phyloP scores from a whole-genome alignment of 2,888 invertebrate species.

The Cistogaster globosa region DNA sequence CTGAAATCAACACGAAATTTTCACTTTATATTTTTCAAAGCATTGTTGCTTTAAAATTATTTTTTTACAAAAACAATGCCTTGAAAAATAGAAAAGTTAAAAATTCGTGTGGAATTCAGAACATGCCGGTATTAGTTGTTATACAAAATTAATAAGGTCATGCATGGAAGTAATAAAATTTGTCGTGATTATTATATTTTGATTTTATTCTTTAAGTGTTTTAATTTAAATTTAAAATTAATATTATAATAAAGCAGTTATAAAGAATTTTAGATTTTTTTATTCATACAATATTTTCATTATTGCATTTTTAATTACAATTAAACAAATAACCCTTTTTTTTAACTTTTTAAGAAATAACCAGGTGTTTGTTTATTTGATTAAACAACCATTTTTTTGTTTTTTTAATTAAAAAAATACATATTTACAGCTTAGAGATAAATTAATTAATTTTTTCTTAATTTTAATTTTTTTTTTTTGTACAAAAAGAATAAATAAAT shows the following conservation, averaged over 20 bases:
- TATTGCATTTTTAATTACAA: conserved; percentile 52
- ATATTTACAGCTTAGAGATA: conserved; percentile 48
- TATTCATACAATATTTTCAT: conserved; percentile 23
- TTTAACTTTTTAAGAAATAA: conserved; percentile 43
- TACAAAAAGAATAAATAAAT: conserved; percentile 11
- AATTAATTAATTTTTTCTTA: background rate
- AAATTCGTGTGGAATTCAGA: too few species aligned
- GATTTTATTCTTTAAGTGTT: background rate
- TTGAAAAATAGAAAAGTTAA: too few species aligned
- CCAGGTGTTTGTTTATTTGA: conserved; percentile 33
- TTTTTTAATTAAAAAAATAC: conserved; percentile 40
- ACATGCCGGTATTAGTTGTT: too few species aligned
- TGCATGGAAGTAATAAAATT: too few species aligned
- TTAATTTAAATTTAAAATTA: conserved; percentile 41
- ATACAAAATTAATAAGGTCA: too few species aligned
- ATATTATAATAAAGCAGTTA: conserved; percentile 58
- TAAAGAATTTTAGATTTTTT: conserved; percentile 38
- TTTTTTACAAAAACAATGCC: too few species aligned
- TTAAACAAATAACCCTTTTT: conserved; percentile 66
- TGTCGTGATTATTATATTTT: too few species aligned
- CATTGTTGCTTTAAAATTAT: too few species aligned
- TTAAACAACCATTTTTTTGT: conserved; percentile 64
- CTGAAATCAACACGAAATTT: too few species aligned
- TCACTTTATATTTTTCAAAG: too few species aligned
- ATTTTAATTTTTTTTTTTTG: background rate